Evolutionary conservation across 2,797 vertebrate species (phyloP).

Genomic region (Rousettus madagascariensis): DNA sequence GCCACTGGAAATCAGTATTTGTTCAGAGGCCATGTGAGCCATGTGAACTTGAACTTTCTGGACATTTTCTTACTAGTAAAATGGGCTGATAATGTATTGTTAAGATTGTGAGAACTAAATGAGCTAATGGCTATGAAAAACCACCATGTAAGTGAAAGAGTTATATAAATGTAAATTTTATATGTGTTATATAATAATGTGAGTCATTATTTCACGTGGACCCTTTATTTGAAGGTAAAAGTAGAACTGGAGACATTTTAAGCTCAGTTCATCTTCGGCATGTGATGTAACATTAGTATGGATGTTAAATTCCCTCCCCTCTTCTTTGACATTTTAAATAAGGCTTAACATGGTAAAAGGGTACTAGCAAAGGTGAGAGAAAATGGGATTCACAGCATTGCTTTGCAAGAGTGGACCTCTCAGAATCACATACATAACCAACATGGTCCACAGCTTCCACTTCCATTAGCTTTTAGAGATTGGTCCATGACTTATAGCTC

Average conservation of each 20-base stretch:
- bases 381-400: background rate
- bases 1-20: background rate
- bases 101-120: background rate
- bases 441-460: background rate
- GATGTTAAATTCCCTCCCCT: background rate
- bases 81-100: background rate
- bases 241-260: background rate
- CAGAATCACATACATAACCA: background rate
- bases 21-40: background rate
- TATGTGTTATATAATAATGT: background rate
- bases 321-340: background rate
- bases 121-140: constrained; percentile 1
- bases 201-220: constrained; percentile 42
- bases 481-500: background rate
- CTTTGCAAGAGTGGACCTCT: background rate
- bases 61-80: background rate
- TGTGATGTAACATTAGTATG: background rate
- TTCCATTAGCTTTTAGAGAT: background rate
- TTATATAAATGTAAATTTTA: constrained; percentile 23
- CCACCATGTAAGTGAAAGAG: background rate
- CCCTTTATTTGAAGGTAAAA: constrained; percentile 20
- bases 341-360: background rate
- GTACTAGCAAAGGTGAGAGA: background rate
- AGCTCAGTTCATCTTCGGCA: background rate
- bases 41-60: background rate